Base-by-base conservation (phyloP, 2,797 vertebrate species). In the Catharus ustulatus region DNA sequence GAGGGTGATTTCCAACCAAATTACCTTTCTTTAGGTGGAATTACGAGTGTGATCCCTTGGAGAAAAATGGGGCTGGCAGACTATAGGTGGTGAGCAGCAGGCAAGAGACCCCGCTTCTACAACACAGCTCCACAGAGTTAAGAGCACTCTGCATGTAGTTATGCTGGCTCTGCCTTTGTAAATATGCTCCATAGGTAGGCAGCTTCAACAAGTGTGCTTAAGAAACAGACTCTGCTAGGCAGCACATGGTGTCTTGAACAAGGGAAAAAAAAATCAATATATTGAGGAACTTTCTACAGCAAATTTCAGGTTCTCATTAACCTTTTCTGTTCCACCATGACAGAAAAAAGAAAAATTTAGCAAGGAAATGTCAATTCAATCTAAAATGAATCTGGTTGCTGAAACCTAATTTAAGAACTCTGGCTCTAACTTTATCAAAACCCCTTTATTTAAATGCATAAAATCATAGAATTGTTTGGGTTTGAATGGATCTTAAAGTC, bases 261-360 rank as follows among this genome's bases (percentile, higher is more conserved):
- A 87, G 27, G 26, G 43, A 32, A 46, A 45, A 42, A 59, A 42
- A 85, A 84, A 93, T 79, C 93, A 83, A 62, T 87, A 74, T 62
- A 74, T 76, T 38, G 72, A 62, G 58, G 38, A 63, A 87, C 16
- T 69, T 86, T 83, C 55, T 88, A 43, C 54, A 84, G 42, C 75
- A 95, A 83, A 61, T 61, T 93, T 77, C n/a, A 61, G 55, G 30
- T 94, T 80, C 42, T 78, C 46, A 48, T 95, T 96, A 94, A 95
- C 69, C 58, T 58, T 79, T 96, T 95, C 55, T 38, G 40, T 61
- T 94, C 77, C 71, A 68, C 15, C 10, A 49, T 46, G 88, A 63
- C 26, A 87, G 51, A 71, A 79, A 75, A 93, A 86, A n/a, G 48
- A 69, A 71, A 67, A 61, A 66, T 92, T 84, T 90, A 49, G 29